Evolutionary conservation across 2,113 vertebrate species (phyloP), one percentile per base, ranked within the genome.

Genomic region (Peromyscus leucopus): DNA sequence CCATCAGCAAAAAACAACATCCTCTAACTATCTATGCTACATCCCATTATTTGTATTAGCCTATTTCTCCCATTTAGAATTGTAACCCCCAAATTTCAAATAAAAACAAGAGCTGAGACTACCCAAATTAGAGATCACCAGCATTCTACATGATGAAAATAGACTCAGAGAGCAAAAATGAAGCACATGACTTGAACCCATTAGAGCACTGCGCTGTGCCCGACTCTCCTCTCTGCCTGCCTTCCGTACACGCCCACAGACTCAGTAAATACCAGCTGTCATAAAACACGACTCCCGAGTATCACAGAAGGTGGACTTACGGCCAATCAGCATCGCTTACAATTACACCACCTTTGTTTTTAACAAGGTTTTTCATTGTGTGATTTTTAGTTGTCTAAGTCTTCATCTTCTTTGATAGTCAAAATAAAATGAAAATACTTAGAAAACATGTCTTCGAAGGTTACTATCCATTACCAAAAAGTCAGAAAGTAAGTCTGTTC

Each of bases 361-460:
- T 57, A 63, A 61, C 55, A 83, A 82, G 55, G 59, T n/a, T n/a
- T 83, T 61, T 63, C 12, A 61, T 8, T 63, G 13, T 28, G n/a
- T 39, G 39, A 63, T 61, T 63, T 39, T 84, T 39, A n/a, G 57
- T 61, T 84, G 57, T 26, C n/a, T 71, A 97, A 91, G 28, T 72
- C 65, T 93, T 92, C 48, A 93, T 85, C 92, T 96, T 93, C 48
- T 84, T 91, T 93, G 39, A 71, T 36, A 93, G 82, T 65, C 19
- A 48, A 91, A 87, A 78, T 24, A 93, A 94, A 97, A 92, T 87
- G 22, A 94, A 61, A 87, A 46, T 69, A 89, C 48, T 65, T 61
- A 61, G 36, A 84, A 84, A 28, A 59, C 80, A 28, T 61, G 21
- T 84, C 33, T 84, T 84, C 39, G n/a, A 79, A 83, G 5, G 57